Evolutionary conservation across 1,140 invertebrate genomes (phyloP).

Genomic region (Penaeus indicus): DNA sequence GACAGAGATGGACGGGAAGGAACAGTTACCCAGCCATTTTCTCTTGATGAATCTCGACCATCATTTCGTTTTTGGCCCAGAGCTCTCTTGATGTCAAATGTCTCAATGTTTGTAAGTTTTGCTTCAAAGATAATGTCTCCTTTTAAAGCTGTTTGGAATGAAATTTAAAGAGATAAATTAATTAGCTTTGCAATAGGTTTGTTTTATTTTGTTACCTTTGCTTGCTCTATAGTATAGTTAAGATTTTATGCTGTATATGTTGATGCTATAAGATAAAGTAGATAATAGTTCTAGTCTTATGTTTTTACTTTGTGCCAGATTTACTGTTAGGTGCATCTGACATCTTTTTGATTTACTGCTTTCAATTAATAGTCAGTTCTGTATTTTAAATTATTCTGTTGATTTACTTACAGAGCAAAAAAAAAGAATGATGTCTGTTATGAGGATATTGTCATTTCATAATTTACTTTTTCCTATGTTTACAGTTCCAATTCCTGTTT

Average conservation of each 20-base stretch:
- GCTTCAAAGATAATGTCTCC: not conserved
- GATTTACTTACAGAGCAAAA: not conserved
- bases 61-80: conserved; percentile 79
- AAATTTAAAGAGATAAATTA: no score
- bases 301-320: no score
- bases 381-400: not conserved
- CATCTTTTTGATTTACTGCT: not conserved
- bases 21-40: conserved; percentile 79
- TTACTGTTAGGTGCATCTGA: not conserved
- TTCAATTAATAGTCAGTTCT: not conserved
- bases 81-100: conserved; percentile 82
- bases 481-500: conserved; percentile 81
- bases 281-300: no score
- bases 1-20: conserved; percentile 77
- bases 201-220: no score
- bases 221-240: no score
- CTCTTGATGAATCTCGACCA: conserved; percentile 80
- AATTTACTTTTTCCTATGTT: conserved; percentile 66
- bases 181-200: no score
- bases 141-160: no score
- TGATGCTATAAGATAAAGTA: no score
- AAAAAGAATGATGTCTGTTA: not conserved
- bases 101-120: conserved; percentile 79
- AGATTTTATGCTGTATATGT: no score
- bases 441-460: not conserved